Base-by-base conservation (phyloP, 2,888 invertebrate species). In the Apantesis nais region DNA sequence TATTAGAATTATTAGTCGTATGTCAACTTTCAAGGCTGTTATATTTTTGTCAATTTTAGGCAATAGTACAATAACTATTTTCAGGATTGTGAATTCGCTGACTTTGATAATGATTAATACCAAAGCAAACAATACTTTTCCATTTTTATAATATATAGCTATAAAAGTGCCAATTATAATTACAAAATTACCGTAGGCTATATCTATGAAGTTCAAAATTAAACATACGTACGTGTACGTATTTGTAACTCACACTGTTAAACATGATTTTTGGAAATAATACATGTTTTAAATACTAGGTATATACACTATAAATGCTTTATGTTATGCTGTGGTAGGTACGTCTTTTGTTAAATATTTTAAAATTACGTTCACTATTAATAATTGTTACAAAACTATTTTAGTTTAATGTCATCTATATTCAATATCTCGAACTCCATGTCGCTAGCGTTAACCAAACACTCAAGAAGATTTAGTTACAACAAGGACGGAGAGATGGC, bases 371-470 rank as follows among this genome's bases (percentile, higher is more conserved):
- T n/a, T 9, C 22, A 44, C 25, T 41, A 22, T n/a, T 41, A 22
- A 34, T 65, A n/a, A 19, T 37, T 25, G 22, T 34, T 60, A 25
- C 29, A 4, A 25, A n/a, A 29, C 39, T 44, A n/a, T 37, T 9
- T 37, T 62, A 39, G 16, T 67, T 19, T 25, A 87, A 83, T 79
- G 90, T 88, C 90, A 87, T 88, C 90, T 90, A 74, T 85, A 72
- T 74, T 72, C 39, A 66, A 70, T 48, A 62, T 67, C 66, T 66
- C 62, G 74, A 84, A 82, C 78, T 66, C 67, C 72, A 77, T 74
- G 72, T 73, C 39, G 4, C 14, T 41, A 25, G 55, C 48, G 37
- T n/a, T 62, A 14, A 34, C 34, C 22, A 62, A 25, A 19, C 44
- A n/a, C 25, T 52, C 31, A 1, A 22, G 8, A 14, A 19, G 39